A percentile compares a stretch with the other conserved stretches of the same genome.
phyloP scores from a whole-genome alignment of 2,113 vertebrate genomes.

The Agapornis roseicollis region DNA sequence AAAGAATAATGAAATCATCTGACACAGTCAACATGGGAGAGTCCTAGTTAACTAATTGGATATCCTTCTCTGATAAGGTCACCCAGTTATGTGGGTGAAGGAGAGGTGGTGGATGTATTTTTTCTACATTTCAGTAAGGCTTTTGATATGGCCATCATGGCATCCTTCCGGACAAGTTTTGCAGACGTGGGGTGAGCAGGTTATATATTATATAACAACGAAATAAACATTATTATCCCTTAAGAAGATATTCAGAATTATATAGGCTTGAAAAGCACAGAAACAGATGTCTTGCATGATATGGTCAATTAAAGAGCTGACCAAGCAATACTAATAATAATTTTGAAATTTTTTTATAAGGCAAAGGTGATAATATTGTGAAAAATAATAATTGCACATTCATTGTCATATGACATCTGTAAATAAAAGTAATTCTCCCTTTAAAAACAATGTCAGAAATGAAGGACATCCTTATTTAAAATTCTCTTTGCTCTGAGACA shows the following conservation, averaged over 20 bases:
- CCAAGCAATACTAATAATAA: background rate
- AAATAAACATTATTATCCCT: background rate
- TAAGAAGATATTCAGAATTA: background rate
- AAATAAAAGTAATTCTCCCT: background rate
- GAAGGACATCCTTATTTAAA: background rate
- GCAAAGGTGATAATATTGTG: background rate
- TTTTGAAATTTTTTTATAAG: background rate
- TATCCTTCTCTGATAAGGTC: background rate
- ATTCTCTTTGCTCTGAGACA: background rate
- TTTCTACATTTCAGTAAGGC: background rate
- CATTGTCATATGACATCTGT: background rate
- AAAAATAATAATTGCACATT: background rate
- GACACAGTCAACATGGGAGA: background rate
- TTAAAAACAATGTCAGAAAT: background rate
- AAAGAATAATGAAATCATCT: background rate
- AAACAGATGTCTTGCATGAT: background rate
- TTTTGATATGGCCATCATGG: background rate
- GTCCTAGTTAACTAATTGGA: background rate
- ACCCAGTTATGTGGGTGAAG: background rate
- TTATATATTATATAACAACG: background rate
- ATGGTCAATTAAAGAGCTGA: background rate
- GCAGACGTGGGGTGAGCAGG: accelerated
- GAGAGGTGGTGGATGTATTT: background rate
- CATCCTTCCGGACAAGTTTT: background rate
- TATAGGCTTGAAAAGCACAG: background rate